Conservation (phyloP, 2,797 vertebrate genomes). For the Halcyon badia region DNA sequence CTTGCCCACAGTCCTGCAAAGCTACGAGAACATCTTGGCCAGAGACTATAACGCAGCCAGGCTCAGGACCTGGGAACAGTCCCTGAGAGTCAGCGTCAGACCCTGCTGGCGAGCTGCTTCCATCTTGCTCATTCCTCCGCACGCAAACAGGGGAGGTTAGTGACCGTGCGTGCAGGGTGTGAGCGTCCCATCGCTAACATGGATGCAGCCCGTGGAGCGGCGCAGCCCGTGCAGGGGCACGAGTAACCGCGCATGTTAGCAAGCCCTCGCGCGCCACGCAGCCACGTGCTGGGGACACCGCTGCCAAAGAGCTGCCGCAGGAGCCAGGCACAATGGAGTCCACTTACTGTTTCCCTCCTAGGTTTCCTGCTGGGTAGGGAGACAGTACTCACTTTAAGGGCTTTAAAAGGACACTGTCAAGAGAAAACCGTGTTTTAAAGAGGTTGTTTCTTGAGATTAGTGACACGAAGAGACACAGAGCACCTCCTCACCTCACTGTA, state of each 20-base stretch:
- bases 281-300: neutral
- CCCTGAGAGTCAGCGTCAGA: neutral
- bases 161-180: neutral
- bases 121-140: neutral
- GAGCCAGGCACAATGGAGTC: conserved; percentile 27
- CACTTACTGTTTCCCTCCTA: conserved; percentile 83
- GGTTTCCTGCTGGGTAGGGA: conserved; percentile 81
- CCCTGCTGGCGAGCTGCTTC: neutral
- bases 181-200: neutral
- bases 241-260: conserved; percentile 1
- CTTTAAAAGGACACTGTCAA: conserved; percentile 81
- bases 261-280: neutral
- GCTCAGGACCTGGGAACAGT: neutral
- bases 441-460: conserved; percentile 17
- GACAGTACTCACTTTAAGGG: conserved; percentile 79
- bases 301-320: neutral
- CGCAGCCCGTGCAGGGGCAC: conserved; percentile 1
- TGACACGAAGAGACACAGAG: neutral
- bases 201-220: neutral
- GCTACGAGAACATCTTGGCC: neutral
- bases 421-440: conserved; percentile 78
- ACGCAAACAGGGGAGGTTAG: neutral
- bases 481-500: neutral
- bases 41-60: neutral
- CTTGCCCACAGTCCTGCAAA: neutral